Percentiles rank a stretch among this genome's conserved stretches.
These are phyloP conservation scores for Allophyes oxyacanthae DNA, from an alignment of 2,888 invertebrate genomes.

Conservation along the genomic window DNA sequence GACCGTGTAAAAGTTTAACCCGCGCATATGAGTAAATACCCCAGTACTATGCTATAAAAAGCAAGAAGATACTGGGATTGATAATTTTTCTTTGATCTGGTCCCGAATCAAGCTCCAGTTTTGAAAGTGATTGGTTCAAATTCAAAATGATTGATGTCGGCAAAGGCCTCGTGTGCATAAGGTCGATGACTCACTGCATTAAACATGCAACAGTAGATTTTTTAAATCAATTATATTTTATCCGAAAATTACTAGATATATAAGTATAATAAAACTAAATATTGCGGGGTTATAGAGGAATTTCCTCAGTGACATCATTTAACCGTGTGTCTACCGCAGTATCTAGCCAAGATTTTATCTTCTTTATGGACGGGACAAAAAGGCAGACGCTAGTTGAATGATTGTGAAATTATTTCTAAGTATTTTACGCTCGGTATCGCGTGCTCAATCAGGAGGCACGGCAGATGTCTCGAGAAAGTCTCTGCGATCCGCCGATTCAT, in stretches of 20 bases:
- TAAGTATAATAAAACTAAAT: slow-evolving; percentile 21
- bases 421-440: slow-evolving; percentile 61
- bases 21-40: no score
- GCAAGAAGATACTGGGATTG: neutral
- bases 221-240: no score
- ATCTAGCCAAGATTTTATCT: slow-evolving; percentile 52
- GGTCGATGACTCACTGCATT: slow-evolving; percentile 18
- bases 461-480: slow-evolving; percentile 77
- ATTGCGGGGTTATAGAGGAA: slow-evolving; percentile 35
- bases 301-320: slow-evolving; percentile 47
- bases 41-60: neutral
- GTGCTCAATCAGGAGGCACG: slow-evolving; percentile 65
- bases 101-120: slow-evolving; percentile 3
- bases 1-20: slow-evolving; percentile 21
- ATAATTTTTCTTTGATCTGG: no score
- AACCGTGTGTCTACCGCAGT: slow-evolving; percentile 39
- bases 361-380: slow-evolving; percentile 52
- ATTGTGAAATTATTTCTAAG: slow-evolving; percentile 62
- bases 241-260: neutral
- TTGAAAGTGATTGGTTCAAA: slow-evolving; percentile 15
- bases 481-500: slow-evolving; percentile 65
- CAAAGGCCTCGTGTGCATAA: slow-evolving; percentile 24
- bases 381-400: slow-evolving; percentile 52
- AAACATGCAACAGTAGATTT: neutral
- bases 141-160: slow-evolving; percentile 19